A percentile compares a stretch with the other conserved stretches of the same genome.
These are phyloP conservation scores for Heliconius hermathena DNA, from an alignment of 1,140 invertebrate species.

Conservation along the genomic window DNA sequence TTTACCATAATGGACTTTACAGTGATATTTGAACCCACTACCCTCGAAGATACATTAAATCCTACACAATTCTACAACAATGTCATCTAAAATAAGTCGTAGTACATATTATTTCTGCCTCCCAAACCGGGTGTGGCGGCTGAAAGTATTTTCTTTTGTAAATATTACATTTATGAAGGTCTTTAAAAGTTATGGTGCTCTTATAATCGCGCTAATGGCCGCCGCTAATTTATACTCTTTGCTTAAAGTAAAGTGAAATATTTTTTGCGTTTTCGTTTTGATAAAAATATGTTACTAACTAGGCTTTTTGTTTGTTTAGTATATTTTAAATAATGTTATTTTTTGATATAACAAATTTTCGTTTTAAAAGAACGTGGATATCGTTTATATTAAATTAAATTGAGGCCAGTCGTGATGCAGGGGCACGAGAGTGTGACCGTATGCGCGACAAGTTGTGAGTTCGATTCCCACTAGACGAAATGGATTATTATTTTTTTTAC, in stretches of 20 bases:
- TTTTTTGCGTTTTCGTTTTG: background rate
- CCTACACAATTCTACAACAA: background rate
- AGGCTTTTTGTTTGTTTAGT: background rate
- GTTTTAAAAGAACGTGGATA: no score
- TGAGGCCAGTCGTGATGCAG: no score
- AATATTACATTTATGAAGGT: constrained; percentile 36
- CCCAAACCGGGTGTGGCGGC: background rate
- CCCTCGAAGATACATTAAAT: background rate
- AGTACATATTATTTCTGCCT: background rate
- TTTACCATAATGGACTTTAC: no score
- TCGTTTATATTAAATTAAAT: no score
- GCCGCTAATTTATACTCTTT: constrained; percentile 30
- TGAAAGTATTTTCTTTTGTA: constrained; percentile 36
- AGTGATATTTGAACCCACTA: background rate
- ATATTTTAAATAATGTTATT: no score
- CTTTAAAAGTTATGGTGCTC: constrained; percentile 32
- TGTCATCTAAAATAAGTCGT: background rate
- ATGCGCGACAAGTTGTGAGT: no score
- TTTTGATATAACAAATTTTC: no score
- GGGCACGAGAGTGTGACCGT: no score
- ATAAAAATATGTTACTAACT: background rate
- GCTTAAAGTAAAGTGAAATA: background rate
- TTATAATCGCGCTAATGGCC: constrained; percentile 33
- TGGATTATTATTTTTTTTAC: no score
- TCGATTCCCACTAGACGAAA: no score